These are phyloP conservation scores for Pandemis heparana DNA, from an alignment of 2,888 invertebrate genomes.

Conservation along the genomic window DNA sequence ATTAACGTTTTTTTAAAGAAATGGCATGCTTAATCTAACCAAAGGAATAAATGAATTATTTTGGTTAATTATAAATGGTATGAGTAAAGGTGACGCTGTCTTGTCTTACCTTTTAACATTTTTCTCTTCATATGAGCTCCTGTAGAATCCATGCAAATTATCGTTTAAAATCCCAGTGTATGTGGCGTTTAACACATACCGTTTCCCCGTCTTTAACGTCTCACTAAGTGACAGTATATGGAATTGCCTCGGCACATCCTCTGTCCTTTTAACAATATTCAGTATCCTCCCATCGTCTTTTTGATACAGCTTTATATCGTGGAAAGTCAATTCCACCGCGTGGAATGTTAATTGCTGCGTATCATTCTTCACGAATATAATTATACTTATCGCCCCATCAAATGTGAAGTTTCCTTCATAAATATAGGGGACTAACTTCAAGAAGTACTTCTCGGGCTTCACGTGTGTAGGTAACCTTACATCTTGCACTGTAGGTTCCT, in stretches of 20 bases:
- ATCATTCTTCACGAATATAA: slow-evolving; percentile 86
- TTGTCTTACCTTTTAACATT: slow-evolving; percentile 88
- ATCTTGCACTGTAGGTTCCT: slow-evolving; percentile 67
- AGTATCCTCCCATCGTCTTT: slow-evolving; percentile 65
- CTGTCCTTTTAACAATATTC: slow-evolving; percentile 71
- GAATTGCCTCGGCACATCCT: slow-evolving; percentile 88
- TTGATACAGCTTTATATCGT: slow-evolving; percentile 83
- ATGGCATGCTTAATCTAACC: neutral
- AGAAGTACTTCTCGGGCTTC: slow-evolving; percentile 88
- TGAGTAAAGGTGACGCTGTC: too few species aligned
- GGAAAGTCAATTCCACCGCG: slow-evolving; percentile 88
- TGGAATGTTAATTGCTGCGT: slow-evolving; percentile 91
- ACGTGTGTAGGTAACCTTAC: slow-evolving; percentile 90
- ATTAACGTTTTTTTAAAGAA: neutral
- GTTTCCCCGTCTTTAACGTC: slow-evolving; percentile 83
- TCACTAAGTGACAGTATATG: slow-evolving; percentile 88
- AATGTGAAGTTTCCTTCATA: slow-evolving; percentile 92
- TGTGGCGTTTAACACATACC: slow-evolving; percentile 89
- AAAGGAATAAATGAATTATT: too few species aligned
- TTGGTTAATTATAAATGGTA: too few species aligned
- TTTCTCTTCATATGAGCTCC: slow-evolving; percentile 90
- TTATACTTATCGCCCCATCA: slow-evolving; percentile 88
- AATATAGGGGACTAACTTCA: slow-evolving; percentile 90
- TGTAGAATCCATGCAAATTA: slow-evolving; percentile 92
- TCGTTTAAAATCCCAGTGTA: slow-evolving; percentile 91